Base-by-base conservation (phyloP, 2,888 invertebrate species). In the Tortricodes alternella region DNA sequence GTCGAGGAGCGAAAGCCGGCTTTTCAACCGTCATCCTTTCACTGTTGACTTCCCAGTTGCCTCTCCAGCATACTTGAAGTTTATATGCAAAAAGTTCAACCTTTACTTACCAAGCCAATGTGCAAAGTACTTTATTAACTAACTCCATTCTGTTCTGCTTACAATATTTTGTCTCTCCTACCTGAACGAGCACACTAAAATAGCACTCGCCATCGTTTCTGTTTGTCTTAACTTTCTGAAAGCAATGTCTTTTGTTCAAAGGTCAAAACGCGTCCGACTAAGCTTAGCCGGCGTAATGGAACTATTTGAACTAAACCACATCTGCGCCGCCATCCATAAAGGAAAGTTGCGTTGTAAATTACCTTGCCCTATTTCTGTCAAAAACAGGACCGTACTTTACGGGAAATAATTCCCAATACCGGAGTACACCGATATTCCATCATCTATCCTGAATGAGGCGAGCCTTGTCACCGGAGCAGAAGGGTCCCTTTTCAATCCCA, bases 351-450 rank as follows among this genome's bases (percentile, higher is more conserved):
- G 27, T 39, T 61, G 61, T 62, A 80, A 75, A 73, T 78, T 65
- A 70, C 71, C 72, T 71, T 71, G 73, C 64, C 73, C 75, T 70
- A 76, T 74, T 77, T 78, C 76, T 76, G 80, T 80, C 77, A 67
- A 68, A 76, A 77, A 72, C 81, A 81, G 64, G 65, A 55, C 64
- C 63, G 49, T 51, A 56, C 61, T 61, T 64, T 63, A 64, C 65
- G 64, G 66, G 66, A 66, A 70, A 78, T 79, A 73, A 78, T 77
- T 79, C 75, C 74, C 78, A 68, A 80, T 83, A 78, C 78, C 72
- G 70, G 66, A 64, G 71, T 75, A 81, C 80, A 81, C 65, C 77
- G 78, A 78, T 85, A 83, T 82, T 83, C 81, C 82, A 86, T 86
- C 87, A 84, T 83, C 78, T 74, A 69, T 67, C 72, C 65, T 77